Evolutionary conservation across 2,888 invertebrate species (phyloP).

Genomic region (Hirtodrosophila cameraria): DNA sequence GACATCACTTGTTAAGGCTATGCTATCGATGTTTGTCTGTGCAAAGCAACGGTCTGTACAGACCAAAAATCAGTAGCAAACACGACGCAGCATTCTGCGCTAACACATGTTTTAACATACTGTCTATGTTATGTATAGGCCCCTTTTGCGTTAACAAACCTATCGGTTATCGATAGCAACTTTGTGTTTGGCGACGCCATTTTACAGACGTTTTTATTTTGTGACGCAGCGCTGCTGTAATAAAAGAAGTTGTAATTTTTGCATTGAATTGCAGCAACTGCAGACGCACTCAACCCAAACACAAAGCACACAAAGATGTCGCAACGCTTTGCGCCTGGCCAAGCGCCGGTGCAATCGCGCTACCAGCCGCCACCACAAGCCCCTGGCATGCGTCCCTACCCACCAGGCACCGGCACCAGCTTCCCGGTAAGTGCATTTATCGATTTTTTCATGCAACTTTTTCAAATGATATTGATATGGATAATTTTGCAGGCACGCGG

Average conservation of each 20-base stretch:
- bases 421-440: slow-evolving; percentile 88
- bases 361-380: slow-evolving; percentile 83
- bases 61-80: too few species aligned
- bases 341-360: slow-evolving; percentile 81
- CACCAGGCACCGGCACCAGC: slow-evolving; percentile 86
- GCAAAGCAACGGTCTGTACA: too few species aligned
- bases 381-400: slow-evolving; percentile 83
- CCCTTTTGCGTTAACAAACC: slow-evolving; percentile 4
- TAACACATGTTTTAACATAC: background rate
- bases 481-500: slow-evolving; percentile 87
- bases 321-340: slow-evolving; percentile 82
- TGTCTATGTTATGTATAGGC: too few species aligned
- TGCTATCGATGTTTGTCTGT: too few species aligned
- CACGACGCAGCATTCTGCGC: too few species aligned
- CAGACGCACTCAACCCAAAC: slow-evolving; percentile 8
- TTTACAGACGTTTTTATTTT: slow-evolving; percentile 59
- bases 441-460: slow-evolving; percentile 17
- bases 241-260: slow-evolving; percentile 28
- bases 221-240: slow-evolving; percentile 71
- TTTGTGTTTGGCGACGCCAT: slow-evolving; percentile 55
- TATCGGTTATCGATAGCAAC: slow-evolving; percentile 22
- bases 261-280: slow-evolving; percentile 13
- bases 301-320: slow-evolving; percentile 69
- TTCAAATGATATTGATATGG: background rate
- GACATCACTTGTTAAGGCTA: too few species aligned